Conservation (phyloP, 2,113 vertebrate species). For the Myotis brandtii region DNA sequence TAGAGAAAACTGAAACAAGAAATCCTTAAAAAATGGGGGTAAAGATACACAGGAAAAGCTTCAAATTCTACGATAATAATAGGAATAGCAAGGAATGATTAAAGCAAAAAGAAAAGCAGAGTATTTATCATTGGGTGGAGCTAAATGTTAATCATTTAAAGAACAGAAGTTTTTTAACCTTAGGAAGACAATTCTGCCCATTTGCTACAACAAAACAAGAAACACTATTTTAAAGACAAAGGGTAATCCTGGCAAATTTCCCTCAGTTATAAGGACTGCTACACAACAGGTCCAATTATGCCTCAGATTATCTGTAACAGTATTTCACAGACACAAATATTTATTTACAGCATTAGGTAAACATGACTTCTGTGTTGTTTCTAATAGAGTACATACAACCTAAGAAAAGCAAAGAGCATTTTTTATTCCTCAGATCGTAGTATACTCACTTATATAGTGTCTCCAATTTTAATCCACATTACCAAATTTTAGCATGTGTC, state of each 20-base stretch:
- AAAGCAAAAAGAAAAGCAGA: constrained; percentile 53
- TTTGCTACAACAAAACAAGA: constrained; percentile 60
- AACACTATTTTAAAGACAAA: constrained; percentile 20
- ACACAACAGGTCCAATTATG: background rate
- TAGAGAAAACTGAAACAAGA: constrained; percentile 72
- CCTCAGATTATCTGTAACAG: background rate
- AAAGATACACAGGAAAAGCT: constrained; percentile 61
- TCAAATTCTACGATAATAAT: constrained; percentile 51
- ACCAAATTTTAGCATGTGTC: constrained; percentile 46
- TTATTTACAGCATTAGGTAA: constrained; percentile 41
- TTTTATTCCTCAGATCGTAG: constrained; percentile 15
- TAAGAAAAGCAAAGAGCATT: constrained; percentile 29
- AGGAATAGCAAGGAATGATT: constrained; percentile 46
- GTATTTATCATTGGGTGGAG: background rate
- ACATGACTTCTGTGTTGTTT: background rate
- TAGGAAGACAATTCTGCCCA: constrained; percentile 28
- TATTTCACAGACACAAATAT: constrained; percentile 1
- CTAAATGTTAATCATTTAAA: constrained; percentile 42
- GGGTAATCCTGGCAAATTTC: constrained; percentile 4
- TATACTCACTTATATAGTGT: background rate
- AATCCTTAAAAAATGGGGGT: constrained; percentile 59
- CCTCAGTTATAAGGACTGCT: constrained; percentile 25
- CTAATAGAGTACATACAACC: background rate
- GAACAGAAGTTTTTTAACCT: background rate
- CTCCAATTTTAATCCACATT: constrained; percentile 39